phyloP scores from a whole-genome alignment of 2,888 invertebrate genomes.

The Parapristionchus giblindavisi region DNA sequence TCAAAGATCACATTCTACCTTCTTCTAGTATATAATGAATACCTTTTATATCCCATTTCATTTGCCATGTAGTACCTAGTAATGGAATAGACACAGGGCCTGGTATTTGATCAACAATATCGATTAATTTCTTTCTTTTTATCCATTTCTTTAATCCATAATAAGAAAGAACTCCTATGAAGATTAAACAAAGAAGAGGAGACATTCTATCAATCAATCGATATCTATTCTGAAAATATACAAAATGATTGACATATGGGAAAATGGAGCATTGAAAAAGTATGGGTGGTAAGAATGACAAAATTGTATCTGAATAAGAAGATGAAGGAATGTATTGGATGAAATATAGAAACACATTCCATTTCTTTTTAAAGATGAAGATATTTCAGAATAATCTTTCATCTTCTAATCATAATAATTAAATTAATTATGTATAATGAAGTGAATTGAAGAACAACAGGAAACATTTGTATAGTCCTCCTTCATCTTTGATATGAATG shows the following conservation, averaged over 20 bases:
- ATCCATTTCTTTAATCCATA: constrained; percentile 8
- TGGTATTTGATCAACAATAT: constrained; percentile 46
- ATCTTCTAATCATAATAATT: too few relatives aligned
- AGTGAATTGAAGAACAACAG: too few relatives aligned
- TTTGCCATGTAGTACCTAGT: constrained; percentile 58
- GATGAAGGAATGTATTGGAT: too few relatives aligned
- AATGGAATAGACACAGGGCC: constrained; percentile 61
- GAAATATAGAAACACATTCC: too few relatives aligned
- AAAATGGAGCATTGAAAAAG: not conserved
- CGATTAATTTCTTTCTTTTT: constrained; percentile 6
- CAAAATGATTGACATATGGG: not conserved
- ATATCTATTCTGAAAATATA: not conserved
- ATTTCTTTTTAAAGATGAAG: too few relatives aligned
- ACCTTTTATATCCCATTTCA: constrained; percentile 59
- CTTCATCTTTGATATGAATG: too few relatives aligned
- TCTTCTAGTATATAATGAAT: too few relatives aligned
- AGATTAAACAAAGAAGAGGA: not conserved
- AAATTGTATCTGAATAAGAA: too few relatives aligned
- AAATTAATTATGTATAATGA: too few relatives aligned
- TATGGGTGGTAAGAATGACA: not conserved
- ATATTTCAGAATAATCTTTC: too few relatives aligned
- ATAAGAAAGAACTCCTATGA: not conserved
- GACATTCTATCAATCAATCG: not conserved
- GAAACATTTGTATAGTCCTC: too few relatives aligned
- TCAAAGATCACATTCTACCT: not conserved